phyloP scores from a whole-genome alignment of 2,797 vertebrate species.

The Squalus acanthias region DNA sequence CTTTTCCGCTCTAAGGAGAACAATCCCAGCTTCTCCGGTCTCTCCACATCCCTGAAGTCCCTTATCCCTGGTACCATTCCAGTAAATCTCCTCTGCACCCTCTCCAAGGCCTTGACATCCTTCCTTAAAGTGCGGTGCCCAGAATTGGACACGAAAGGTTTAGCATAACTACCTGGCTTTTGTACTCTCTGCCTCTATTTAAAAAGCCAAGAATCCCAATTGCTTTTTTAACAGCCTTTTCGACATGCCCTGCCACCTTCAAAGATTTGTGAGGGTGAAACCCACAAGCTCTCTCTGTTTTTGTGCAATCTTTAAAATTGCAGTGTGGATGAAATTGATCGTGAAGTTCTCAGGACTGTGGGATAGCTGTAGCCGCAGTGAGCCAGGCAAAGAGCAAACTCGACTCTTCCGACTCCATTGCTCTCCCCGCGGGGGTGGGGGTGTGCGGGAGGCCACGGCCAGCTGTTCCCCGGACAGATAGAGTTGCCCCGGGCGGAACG shows the following conservation, averaged over 20 bases:
- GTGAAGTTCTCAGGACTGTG: background rate
- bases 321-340: background rate
- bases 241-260: too few species aligned
- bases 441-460: background rate
- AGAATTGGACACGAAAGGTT: too few species aligned
- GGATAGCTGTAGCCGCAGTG: background rate
- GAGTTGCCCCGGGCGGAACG: background rate
- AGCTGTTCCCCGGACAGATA: background rate
- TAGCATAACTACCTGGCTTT: too few species aligned
- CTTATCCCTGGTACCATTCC: too few species aligned
- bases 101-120: too few species aligned
- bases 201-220: background rate
- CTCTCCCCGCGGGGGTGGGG: background rate
- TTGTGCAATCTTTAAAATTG: background rate
- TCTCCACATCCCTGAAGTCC: too few species aligned
- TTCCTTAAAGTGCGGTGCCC: too few species aligned
- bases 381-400: background rate
- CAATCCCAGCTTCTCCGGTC: too few species aligned
- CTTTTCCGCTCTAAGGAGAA: too few species aligned
- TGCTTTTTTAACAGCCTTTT: background rate
- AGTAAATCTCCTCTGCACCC: too few species aligned
- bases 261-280: too few species aligned
- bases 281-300: background rate
- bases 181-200: background rate
- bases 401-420: background rate